Conservation (phyloP, 2,888 invertebrate species). For the Agrochola litura region DNA sequence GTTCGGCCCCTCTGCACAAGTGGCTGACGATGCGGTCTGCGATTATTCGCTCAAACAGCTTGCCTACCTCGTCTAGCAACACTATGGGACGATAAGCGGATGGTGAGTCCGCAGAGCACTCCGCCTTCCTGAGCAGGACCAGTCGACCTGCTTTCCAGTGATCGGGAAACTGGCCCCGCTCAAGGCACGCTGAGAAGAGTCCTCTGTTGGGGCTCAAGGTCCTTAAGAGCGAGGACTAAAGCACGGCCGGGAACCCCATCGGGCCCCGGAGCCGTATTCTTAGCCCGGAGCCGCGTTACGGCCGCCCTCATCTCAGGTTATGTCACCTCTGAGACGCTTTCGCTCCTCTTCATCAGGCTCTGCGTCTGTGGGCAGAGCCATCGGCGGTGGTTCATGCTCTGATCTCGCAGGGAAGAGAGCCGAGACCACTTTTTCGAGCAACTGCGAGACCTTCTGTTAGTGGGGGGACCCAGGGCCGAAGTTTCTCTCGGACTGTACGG, state of each 20-base stretch:
- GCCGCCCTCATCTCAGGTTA: not conserved
- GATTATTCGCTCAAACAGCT: too few species aligned
- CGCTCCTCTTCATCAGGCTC: not conserved
- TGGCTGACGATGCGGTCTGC: too few species aligned
- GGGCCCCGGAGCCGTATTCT: not conserved
- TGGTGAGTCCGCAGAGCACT: not conserved
- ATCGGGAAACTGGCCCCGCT: not conserved
- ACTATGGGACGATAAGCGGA: not conserved
- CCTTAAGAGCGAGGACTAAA: too few species aligned
- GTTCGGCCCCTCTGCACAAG: too few species aligned
- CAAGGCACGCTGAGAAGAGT: not conserved
- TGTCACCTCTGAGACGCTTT: not conserved
- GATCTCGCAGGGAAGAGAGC: not conserved
- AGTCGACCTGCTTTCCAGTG: not conserved
- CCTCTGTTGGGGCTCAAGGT: not conserved
- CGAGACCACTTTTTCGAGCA: too few species aligned
- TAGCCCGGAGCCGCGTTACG: not conserved
- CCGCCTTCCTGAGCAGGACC: not conserved
- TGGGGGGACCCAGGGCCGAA: too few species aligned
- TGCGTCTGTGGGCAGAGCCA: not conserved
- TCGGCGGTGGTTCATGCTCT: not conserved
- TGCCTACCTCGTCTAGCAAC: too few species aligned
- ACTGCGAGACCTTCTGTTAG: too few species aligned
- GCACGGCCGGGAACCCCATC: conserved; percentile 66
- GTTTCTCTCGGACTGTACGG: too few species aligned